phyloP scores from a whole-genome alignment of 2,113 vertebrate species.

The Cygnus buccinator region DNA sequence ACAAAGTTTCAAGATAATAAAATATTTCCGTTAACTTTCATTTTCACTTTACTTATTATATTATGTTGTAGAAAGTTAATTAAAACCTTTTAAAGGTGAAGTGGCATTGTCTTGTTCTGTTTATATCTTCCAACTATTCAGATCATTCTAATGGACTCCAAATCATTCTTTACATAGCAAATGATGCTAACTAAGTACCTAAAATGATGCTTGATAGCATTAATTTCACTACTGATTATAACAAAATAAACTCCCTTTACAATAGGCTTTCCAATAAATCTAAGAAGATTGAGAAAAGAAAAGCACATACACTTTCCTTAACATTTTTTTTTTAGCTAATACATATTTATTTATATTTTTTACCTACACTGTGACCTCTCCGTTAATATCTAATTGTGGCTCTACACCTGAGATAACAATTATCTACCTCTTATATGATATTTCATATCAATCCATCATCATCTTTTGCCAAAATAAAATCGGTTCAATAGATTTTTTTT shows the following conservation, averaged over 20 bases:
- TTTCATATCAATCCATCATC: not conserved
- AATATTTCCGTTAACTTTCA: constrained; percentile 53
- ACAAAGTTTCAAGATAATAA: constrained; percentile 40
- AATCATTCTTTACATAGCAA: constrained; percentile 32
- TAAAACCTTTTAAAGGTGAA: constrained; percentile 63
- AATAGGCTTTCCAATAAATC: not conserved
- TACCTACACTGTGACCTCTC: not conserved
- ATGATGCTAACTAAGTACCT: constrained; percentile 57
- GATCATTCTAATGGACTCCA: constrained; percentile 61
- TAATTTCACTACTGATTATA: constrained; percentile 61
- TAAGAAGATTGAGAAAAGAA: not conserved
- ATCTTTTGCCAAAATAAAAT: not conserved
- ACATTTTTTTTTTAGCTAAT: not conserved
- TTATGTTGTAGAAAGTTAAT: constrained; percentile 52
- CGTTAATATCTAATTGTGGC: not conserved
- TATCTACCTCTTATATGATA: not conserved
- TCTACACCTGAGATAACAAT: not conserved
- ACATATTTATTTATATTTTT: not conserved
- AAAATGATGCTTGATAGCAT: constrained; percentile 29
- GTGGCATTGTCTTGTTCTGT: constrained; percentile 30
- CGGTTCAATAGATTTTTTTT: not conserved
- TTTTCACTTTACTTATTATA: constrained; percentile 29
- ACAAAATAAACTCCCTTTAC: constrained; percentile 49
- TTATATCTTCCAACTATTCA: constrained; percentile 20
- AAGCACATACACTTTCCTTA: not conserved